phyloP scores from a whole-genome alignment of 2,888 invertebrate species.

The Drosophila neutralis region DNA sequence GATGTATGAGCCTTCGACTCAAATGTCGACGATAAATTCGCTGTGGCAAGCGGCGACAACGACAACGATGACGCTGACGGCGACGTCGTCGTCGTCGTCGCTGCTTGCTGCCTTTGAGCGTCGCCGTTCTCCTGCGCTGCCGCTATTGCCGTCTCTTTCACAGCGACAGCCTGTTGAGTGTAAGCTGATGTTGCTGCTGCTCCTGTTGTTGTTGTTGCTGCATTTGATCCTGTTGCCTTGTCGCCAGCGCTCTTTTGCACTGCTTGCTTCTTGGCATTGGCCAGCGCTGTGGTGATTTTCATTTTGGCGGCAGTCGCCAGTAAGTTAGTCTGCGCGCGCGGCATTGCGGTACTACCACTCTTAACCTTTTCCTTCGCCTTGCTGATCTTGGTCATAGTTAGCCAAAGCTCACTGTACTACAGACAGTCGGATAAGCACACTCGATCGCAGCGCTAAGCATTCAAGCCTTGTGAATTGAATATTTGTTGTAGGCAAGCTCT shows the following conservation, averaged over 20 bases:
- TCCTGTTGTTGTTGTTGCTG: slow-evolving; percentile 11
- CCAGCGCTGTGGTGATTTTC: slow-evolving; percentile 76
- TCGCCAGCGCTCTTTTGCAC: slow-evolving; percentile 35
- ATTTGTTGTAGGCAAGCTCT: slow-evolving; percentile 12
- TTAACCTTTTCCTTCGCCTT: slow-evolving; percentile 68
- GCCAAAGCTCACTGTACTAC: neutral
- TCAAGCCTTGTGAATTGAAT: slow-evolving; percentile 1
- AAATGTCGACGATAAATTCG: slow-evolving; percentile 78
- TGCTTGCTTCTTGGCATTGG: slow-evolving; percentile 67
- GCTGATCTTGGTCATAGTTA: slow-evolving; percentile 65
- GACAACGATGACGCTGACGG: slow-evolving; percentile 10
- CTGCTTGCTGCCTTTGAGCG: slow-evolving; percentile 45
- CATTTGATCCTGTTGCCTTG: slow-evolving; percentile 50
- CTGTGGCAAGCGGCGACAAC: slow-evolving; percentile 59
- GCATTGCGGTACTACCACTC: slow-evolving; percentile 8
- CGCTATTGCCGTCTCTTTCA: slow-evolving; percentile 62
- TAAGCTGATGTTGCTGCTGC: slow-evolving; percentile 28
- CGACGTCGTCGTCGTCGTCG: slow-evolving; percentile 50
- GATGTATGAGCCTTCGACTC: slow-evolving; percentile 82
- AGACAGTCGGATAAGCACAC: neutral
- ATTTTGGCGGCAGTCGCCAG: slow-evolving; percentile 80
- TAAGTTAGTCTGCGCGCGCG: slow-evolving; percentile 43
- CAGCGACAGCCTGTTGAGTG: slow-evolving; percentile 47
- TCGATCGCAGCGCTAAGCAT: slow-evolving; percentile 9
- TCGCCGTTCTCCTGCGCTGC: slow-evolving; percentile 44